Evolutionary conservation across 1,140 invertebrate genomes (phyloP).

Genomic region (Seison nebaliae): DNA sequence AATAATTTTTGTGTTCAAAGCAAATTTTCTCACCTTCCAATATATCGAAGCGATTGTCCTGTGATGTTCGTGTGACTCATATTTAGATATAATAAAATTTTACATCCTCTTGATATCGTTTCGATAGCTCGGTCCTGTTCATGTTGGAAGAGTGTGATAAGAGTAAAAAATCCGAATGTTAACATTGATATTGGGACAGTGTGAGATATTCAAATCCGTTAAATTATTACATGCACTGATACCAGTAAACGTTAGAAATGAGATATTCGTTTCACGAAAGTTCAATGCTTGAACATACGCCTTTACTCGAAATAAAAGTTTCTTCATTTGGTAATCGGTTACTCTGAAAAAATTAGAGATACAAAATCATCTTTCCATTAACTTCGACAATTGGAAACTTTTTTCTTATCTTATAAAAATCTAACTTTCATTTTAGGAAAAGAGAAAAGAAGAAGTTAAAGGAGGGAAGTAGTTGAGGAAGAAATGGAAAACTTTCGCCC

Average conservation of each 20-base stretch:
- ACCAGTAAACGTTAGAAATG: conserved; percentile 16
- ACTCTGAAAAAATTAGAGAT: too few species aligned
- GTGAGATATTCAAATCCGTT: conserved; percentile 27
- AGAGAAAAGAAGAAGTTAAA: neutral
- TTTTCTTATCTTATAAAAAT: too few species aligned
- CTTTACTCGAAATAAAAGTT: too few species aligned
- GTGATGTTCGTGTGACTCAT: conserved; percentile 24
- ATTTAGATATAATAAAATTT: conserved; percentile 27
- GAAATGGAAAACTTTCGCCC: conserved; percentile 16
- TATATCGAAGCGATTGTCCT: conserved; percentile 20
- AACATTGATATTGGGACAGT: conserved; percentile 23
- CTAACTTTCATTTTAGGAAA: neutral
- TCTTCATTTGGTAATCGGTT: too few species aligned
- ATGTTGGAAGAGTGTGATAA: neutral
- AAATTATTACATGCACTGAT: conserved; percentile 27
- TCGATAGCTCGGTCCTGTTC: neutral
- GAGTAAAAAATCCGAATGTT: conserved; percentile 12
- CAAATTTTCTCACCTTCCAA: conserved; percentile 13
- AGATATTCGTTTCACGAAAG: too few species aligned
- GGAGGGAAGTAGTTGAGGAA: neutral
- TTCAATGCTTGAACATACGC: too few species aligned
- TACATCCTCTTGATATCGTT: conserved; percentile 21
- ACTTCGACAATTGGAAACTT: too few species aligned
- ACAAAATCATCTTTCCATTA: too few species aligned
- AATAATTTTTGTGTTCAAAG: too few species aligned